Evolutionary conservation across 2,888 invertebrate genomes (phyloP), one percentile per base, ranked within the genome.

Genomic region (Oscheius myriophilus): DNA sequence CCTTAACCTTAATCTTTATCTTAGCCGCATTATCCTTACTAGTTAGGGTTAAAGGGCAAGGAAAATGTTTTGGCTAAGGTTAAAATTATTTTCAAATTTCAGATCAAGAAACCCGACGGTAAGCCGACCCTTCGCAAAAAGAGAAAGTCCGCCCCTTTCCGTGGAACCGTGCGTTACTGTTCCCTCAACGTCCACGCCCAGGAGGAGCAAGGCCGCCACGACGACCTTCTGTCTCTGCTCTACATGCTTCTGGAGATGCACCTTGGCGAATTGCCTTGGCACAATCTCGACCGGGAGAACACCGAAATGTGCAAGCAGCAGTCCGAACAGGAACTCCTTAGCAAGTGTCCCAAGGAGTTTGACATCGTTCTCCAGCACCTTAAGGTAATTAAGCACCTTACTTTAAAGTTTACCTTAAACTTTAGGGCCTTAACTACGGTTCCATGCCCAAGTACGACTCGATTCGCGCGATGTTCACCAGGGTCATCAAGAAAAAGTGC

Each of bases 151-250:
- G 61, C 49, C 7, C 53, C 63, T 25, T 71, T 65, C 63, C 63
- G 75, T 45, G 80, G 80, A 11, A 80, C 80, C 1, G 61, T 70
- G 7, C 63, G 73, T 18, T 80, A 80, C 55, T 80, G 78, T 57
- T 79, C 78, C 6, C 49, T 73, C 51, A 73, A 58, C n/a, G 70
- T 73, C 0, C 80, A 79, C 52, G 61, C 73, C n/a, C 69, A 72
- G 14, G 67, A 71, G 58, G 80, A 80, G 55, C 78, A 76, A 21
- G 76, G 78, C 21, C 58, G 80, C 42, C 72, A 74, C 26, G 80
- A 80, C 59, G 80, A 80, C 57, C 59, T 80, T 16, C 77, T 75
- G 75, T 72, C 73, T 1, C 51, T 80, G 65, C 67, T 79, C 45
- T 80, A 77, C 57, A 71, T 79, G 71, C 61, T 80, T 26, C 69